A percentile compares a stretch with the other conserved stretches of the same genome.
Conservation (phyloP, 2,113 vertebrate species). For the Uria aalge region DNA sequence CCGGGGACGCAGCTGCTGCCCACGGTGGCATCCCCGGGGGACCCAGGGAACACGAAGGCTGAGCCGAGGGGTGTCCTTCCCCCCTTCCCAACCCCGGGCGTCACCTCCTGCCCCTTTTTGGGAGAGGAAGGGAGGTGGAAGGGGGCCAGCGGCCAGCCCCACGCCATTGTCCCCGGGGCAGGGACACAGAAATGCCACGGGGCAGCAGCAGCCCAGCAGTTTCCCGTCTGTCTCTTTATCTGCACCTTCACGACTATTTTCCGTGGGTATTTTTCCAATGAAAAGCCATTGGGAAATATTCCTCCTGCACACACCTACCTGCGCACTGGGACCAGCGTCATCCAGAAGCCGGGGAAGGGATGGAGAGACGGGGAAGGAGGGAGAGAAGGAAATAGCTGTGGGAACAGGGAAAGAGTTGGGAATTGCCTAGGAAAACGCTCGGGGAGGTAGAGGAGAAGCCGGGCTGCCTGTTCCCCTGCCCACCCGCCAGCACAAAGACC, state of each 20-base stretch:
- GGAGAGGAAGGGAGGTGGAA: not conserved
- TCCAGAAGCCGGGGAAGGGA: not conserved
- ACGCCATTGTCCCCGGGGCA: fast-evolving
- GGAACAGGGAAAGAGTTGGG: not conserved
- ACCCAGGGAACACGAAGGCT: not conserved
- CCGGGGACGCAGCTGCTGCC: not conserved
- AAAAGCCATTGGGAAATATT: not conserved
- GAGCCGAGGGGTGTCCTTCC: not conserved
- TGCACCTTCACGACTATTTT: too few relatives aligned
- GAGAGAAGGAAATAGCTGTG: not conserved
- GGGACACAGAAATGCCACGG: not conserved
- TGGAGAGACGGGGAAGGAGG: not conserved
- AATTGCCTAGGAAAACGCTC: not conserved
- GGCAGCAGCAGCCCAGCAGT: not conserved
- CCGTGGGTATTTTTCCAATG: not conserved
- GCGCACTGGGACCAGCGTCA: fast-evolving
- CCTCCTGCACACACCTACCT: not conserved
- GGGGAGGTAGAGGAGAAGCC: not conserved
- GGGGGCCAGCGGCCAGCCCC: not conserved
- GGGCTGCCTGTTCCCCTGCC: not conserved
- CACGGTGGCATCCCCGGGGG: not conserved
- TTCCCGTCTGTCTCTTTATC: fast-evolving
- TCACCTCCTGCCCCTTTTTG: not conserved
- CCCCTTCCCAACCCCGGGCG: not conserved
- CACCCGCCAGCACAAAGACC: not conserved